Evolutionary conservation across 2,113 vertebrate species (phyloP), one percentile per base, ranked within the genome.

Genomic region (Dromiciops gliroides): DNA sequence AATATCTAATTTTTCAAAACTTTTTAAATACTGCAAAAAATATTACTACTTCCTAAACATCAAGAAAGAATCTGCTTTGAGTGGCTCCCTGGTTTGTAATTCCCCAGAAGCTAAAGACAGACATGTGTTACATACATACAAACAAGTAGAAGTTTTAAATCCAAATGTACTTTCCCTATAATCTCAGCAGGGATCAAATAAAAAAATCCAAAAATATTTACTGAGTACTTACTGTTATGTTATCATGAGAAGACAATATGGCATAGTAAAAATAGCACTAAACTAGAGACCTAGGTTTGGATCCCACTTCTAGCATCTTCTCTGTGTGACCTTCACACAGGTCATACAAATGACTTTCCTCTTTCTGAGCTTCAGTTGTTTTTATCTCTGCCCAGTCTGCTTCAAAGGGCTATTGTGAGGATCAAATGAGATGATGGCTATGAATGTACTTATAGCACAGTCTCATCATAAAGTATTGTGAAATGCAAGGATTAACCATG

Each of bases 1-100:
- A 90, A 92, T 60, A 95, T 10, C 31, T 67, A 37, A 67, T 67
- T 8, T 53, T 53, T 52, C 94, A 50, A 83, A 67, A 37, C 26
- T 88, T 92, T 91, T 92, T 51, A 92, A 94, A 48, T 89, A 93
- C 0, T 94, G 89, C 88, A 95, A 93, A 92, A 90, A 94, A 96
- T n/a, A 96, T 50, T 60, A 93, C 49, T 90, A 95, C 37, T 96
- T 94, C n/a, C 67, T 19, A 83, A 44, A 44, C 67, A 44, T 19
- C n/a, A 44, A 2, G 37, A 75, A 75, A n/a, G 19, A 83, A 7
- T 83, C 19, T 83, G 37, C 16, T 83, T 48, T 94, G 49, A 60
- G 91, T 47, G 5, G 89, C 16, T 92, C 91, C 67, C 24, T 60
- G 60, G 90, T 53, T 92, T 44, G n/a, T 50, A 95, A 92, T 47